Evolutionary conservation across 1,140 invertebrate genomes (phyloP), one percentile per base, ranked within the genome.

Genomic region (Heliconius melpomene): DNA sequence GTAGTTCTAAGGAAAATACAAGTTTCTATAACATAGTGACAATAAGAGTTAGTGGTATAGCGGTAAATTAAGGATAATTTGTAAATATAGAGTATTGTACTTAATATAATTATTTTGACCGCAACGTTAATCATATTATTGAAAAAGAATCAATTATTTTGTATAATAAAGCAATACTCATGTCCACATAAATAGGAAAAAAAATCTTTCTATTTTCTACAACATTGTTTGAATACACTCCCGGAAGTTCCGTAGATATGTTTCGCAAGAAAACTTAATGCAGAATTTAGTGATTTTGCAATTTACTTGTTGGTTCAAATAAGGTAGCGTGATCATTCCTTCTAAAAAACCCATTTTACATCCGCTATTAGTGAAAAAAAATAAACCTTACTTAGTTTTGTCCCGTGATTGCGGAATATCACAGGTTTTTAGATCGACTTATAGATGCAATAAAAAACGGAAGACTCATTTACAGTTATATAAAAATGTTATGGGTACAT

Each of bases 321-420:
- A 80, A 73, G 72, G 72, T 78, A 70, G 77, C 74, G 71, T 74
- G 79, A 78, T 71, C 52, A 74, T 81, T 75, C 74, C 26, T 79
- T 72, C 79, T 81, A 83, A 84, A 86, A 87, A 86, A 84, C 83
- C 83, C 86, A 86, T 83, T 84, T 80, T 26, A 72, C 71, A 82
- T 85, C 86, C 86, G 80, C 79, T 75, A 84, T 84, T 83, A 79
- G 66, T 82, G 79, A 83, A 81, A 84, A n/a, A 83, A 82, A 79
- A 73, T 72, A 75, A 82, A 84, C 79, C 75, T 40, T 76, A 85
- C 66, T 79, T 79, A 85, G 80, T 84, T 82, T 77, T 81, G 79
- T 82, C 76, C 79, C 81, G 73, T 32, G 52, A 72, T 71, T 78
- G 73, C 29, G 75, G 71, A 83, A 77, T 78, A 74, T 36, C 36